phyloP scores from a whole-genome alignment of 2,888 invertebrate species.

The Malacosoma neustria region DNA sequence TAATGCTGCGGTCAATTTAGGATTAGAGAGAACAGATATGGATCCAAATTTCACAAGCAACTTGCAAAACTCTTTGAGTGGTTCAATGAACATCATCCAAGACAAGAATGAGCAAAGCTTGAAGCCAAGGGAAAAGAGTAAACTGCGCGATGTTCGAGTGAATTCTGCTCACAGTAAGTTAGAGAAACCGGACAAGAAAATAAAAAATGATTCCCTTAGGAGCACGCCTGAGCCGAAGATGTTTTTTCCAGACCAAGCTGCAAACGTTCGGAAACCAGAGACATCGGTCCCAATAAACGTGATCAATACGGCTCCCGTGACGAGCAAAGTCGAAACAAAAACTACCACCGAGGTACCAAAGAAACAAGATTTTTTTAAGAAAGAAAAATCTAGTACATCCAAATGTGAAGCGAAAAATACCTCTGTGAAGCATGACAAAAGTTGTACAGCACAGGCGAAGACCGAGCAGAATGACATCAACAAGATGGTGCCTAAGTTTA shows the following conservation, averaged over 20 bases:
- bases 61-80: conserved; percentile 44
- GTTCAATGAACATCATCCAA: conserved; percentile 48
- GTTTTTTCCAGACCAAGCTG: conserved; percentile 62
- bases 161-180: conserved; percentile 66
- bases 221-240: conserved; percentile 61
- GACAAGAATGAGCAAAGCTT: conserved; percentile 50
- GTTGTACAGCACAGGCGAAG: conserved; percentile 51
- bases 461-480: conserved; percentile 67
- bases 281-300: conserved; percentile 64
- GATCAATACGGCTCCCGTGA: conserved; percentile 51
- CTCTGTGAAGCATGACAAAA: conserved; percentile 61
- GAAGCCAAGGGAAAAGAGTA: conserved; percentile 61
- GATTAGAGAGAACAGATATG: conserved; percentile 51
- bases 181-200: conserved; percentile 60
- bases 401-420: conserved; percentile 52
- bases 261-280: conserved; percentile 54
- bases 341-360: conserved; percentile 49
- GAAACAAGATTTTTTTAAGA: conserved; percentile 70
- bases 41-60: conserved; percentile 41
- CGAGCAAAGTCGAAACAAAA: conserved; percentile 53
- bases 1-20: conserved; percentile 54
- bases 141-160: conserved; percentile 60
- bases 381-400: conserved; percentile 54
- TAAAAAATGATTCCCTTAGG: conserved; percentile 50
- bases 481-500: conserved; percentile 69